Evolutionary conservation across 2,113 vertebrate species (phyloP).

Genomic region (Neodon shergylaensis): DNA sequence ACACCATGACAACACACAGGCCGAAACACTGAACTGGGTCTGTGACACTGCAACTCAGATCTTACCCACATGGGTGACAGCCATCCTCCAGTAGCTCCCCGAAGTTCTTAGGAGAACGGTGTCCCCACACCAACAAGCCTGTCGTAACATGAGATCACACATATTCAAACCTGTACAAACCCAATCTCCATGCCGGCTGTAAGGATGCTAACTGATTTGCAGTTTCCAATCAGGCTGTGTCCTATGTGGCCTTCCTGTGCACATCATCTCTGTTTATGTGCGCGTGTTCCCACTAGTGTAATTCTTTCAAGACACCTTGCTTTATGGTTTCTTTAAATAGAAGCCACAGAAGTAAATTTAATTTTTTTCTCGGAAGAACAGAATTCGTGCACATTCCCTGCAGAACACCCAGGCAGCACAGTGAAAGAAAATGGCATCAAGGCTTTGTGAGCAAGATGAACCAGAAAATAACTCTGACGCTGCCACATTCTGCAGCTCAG

Average conservation of each 20-base stretch:
- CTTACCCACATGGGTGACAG: neutral
- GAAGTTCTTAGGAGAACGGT: neutral
- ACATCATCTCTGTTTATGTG: neutral
- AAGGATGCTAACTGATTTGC: neutral
- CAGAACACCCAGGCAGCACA: neutral
- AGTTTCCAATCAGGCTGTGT: neutral
- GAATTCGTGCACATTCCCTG: neutral
- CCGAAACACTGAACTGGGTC: too few relatives aligned
- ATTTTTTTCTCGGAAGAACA: neutral
- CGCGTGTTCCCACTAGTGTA: neutral
- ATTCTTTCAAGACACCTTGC: neutral
- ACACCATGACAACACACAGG: neutral
- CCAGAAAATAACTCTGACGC: neutral
- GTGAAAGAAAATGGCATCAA: neutral
- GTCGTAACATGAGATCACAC: neutral
- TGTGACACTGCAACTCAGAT: neutral
- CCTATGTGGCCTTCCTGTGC: neutral
- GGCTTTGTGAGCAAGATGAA: neutral
- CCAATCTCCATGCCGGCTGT: neutral
- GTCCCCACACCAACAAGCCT: neutral
- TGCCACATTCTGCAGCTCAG: neutral
- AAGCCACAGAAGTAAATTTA: neutral
- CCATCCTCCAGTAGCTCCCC: neutral
- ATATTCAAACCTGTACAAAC: neutral
- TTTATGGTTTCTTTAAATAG: conserved; percentile 4